These are phyloP conservation scores for Gadopsis marmoratus DNA, from an alignment of 2,797 vertebrate genomes.

Conservation along the genomic window DNA sequence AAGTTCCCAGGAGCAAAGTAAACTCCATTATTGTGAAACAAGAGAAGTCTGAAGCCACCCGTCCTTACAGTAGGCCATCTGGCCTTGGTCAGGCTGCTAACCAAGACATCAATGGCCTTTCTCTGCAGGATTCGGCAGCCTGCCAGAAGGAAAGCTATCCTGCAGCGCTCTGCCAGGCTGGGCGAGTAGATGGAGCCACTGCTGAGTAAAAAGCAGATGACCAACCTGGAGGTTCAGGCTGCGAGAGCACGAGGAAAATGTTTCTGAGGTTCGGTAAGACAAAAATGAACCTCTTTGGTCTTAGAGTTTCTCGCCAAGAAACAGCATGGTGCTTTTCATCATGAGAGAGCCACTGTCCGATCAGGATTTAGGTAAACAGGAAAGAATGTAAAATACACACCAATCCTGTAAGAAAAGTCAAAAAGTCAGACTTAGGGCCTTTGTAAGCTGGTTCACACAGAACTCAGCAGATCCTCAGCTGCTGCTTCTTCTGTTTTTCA, in stretches of 20 bases:
- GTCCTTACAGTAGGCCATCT: constrained; percentile 13
- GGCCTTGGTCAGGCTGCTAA: constrained; percentile 15
- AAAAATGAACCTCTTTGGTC: constrained; percentile 26
- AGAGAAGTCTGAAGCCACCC: constrained; percentile 32
- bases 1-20: constrained; percentile 32
- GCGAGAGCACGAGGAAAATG: constrained; percentile 32
- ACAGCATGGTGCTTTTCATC: constrained; percentile 21
- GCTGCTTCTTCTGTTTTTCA: too few relatives aligned
- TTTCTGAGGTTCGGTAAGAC: constrained; percentile 33
- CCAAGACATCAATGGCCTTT: constrained; percentile 27
- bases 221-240: constrained; percentile 12
- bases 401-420: not conserved
- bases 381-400: not conserved
- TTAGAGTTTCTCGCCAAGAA: constrained; percentile 18
- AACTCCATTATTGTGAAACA: constrained; percentile 25
- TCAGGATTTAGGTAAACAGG: not conserved
- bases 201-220: constrained; percentile 34
- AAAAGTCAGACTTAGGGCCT: too few relatives aligned
- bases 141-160: constrained; percentile 34
- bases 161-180: constrained; percentile 25
- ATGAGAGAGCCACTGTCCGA: not conserved
- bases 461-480: not conserved
- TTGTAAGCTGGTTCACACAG: not conserved
- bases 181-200: constrained; percentile 17
- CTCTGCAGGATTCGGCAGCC: not conserved